Base-by-base conservation (phyloP, 2,888 invertebrate species). In the Gryllus longicercus region DNA sequence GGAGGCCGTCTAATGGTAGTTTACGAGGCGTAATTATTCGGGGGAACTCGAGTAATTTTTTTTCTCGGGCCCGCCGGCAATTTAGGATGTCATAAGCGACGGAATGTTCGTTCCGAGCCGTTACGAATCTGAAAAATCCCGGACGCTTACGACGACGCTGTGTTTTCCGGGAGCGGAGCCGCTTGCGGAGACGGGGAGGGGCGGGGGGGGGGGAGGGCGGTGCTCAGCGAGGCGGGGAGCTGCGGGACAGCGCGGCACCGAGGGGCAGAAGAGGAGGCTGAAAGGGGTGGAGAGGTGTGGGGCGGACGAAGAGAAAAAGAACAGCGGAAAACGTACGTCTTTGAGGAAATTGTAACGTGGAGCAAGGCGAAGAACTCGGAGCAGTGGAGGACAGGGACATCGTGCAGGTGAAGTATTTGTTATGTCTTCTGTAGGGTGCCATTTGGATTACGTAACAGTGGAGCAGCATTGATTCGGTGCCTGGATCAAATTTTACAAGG, bases 21-120 rank as follows among this genome's bases (percentile, higher is more conserved):
- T 63, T 63, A 63, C 63, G 63, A 63, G 63, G 63, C 63, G 63
- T 63, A 63, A 63, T 63, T 63, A 63, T 63, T 63, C 63, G 63
- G 63, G 63, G 63, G 63, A 63, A 63, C 63, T 63, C 63, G 63
- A 63, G 63, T 63, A 63, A 63, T n/a, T 63, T 63, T 63, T 63
- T 63, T 63, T 63, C n/a, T 63, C 11, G n/a, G 63, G 63, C 5
- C 63, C 63, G 3, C 63, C 63, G n/a, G 63, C 63, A 63, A 63
- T 63, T 63, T 63, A 14, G 63, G 63, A 63, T 63, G 63, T 63
- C 63, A 63, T 63, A 63, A 63, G 63, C 63, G 63, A 63, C 63
- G 63, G 63, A 63, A 63, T 63, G 63, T n/a, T 63, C 63, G 63
- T 63, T n/a, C 63, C n/a, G 63, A n/a, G n/a, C 63, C 63, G 63